Evolutionary conservation across 2,113 vertebrate genomes (phyloP).

Genomic region (Argyrosomus japonicus): DNA sequence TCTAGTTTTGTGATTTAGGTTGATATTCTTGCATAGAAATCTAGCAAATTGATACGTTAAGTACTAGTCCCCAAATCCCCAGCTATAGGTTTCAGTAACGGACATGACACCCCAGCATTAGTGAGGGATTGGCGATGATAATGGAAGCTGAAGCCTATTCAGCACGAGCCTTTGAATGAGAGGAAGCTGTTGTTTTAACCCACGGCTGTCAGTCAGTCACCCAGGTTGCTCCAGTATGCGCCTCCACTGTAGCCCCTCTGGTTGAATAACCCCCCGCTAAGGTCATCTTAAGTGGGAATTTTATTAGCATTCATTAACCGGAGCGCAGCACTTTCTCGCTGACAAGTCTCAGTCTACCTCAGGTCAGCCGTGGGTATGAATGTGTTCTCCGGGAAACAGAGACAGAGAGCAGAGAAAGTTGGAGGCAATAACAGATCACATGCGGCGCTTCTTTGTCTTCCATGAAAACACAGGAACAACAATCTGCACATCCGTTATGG

Average conservation of each 20-base stretch:
- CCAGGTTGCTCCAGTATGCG: conserved; percentile 35
- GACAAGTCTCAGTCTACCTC: not conserved
- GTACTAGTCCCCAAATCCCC: not conserved
- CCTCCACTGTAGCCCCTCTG: conserved; percentile 50
- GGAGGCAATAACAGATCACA: conserved; percentile 27
- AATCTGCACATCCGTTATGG: conserved; percentile 63
- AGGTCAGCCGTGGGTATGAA: conserved; percentile 38
- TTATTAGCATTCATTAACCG: conserved; percentile 70
- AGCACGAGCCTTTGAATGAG: conserved; percentile 44
- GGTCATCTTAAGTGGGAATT: conserved; percentile 68
- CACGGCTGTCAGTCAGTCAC: conserved; percentile 56
- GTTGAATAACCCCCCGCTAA: conserved; percentile 64
- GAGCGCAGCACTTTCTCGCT: conserved; percentile 7
- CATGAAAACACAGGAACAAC: conserved; percentile 45
- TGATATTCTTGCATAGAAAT: not conserved
- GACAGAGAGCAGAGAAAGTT: conserved; percentile 24
- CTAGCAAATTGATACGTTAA: not conserved
- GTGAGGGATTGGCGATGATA: conserved; percentile 26
- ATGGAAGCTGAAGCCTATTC: conserved; percentile 48
- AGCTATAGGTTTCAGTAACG: conserved; percentile 18
- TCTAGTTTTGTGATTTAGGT: not conserved
- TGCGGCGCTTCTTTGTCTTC: conserved; percentile 44
- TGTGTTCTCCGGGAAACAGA: not conserved
- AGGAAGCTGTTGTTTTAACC: conserved; percentile 71
- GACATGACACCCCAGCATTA: conserved; percentile 17